These are phyloP conservation scores for Hermaeophaga mercurialis DNA, from an alignment of 2,888 invertebrate species.

Conservation along the genomic window DNA sequence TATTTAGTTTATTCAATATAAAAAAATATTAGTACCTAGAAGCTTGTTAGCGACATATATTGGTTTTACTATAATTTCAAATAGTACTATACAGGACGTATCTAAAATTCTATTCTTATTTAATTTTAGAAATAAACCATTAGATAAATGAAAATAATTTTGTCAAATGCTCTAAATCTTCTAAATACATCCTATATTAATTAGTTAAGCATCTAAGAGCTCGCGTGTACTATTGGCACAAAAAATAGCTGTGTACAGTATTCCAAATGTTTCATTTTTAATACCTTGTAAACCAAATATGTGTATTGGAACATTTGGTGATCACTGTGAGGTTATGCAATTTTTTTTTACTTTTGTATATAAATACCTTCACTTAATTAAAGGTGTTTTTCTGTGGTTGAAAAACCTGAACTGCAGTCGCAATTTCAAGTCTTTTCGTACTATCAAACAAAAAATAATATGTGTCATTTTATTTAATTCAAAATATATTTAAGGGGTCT, in stretches of 20 bases:
- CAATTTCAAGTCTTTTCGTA: slow-evolving; percentile 95
- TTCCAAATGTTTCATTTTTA: neutral
- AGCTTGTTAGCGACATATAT: no score
- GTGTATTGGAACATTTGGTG: neutral
- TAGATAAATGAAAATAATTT: no score
- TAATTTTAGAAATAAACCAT: no score
- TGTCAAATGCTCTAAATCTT: no score
- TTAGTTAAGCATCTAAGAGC: slow-evolving; percentile 4
- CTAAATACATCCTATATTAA: neutral
- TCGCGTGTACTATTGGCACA: neutral
- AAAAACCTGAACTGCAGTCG: slow-evolving; percentile 95
- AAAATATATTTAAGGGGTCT: no score
- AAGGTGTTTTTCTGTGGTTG: slow-evolving; percentile 88
- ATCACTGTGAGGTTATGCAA: slow-evolving; percentile 12
- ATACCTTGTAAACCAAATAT: no score
- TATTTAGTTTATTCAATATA: no score
- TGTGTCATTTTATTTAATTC: slow-evolving; percentile 10
- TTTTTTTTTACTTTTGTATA: slow-evolving; percentile 19
- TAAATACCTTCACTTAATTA: slow-evolving; percentile 74
- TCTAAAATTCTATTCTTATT: no score
- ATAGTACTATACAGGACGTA: no score
- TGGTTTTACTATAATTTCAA: no score
- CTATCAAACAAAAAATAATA: slow-evolving; percentile 65
- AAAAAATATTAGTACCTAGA: no score
- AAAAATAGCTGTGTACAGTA: slow-evolving; percentile 4